Evolutionary conservation across 2,888 invertebrate genomes (phyloP), one percentile per base, ranked within the genome.

Genomic region (Leucophenga montana): DNA sequence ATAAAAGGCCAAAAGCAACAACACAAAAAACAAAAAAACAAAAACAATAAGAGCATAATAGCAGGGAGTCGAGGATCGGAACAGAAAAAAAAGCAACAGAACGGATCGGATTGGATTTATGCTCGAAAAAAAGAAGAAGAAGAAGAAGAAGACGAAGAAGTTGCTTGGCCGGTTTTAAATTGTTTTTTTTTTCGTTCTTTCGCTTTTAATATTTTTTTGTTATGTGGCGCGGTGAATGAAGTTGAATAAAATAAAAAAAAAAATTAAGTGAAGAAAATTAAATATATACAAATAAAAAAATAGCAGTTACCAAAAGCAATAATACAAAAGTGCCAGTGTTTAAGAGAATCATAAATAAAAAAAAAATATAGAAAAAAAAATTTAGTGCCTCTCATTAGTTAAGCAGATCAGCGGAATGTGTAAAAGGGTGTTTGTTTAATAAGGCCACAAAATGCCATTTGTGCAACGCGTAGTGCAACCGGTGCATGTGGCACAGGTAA

Each of bases 381-480:
- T 62, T 50, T 44, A 70, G 67, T 70, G 62, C 64, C 67, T 66
- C 18, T n/a, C 6, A 50, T n/a, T n/a, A 50, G 18, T 16, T 50
- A 50, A 18, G 73, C 59, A 71, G 67, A 66, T 50, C 5, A 18
- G 73, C 59, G 69, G 67, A 66, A 67, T 31, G 44, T 18, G 67
- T 31, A 53, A 74, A 71, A 74, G 71, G 31, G 65, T 71, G 57
- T 57, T 71, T 18, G 62, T 59, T 44, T 64, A 68, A 75, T 48
- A 70, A 65, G 27, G 75, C 61, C 69, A 77, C 89, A 91, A 90
- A 85, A 96, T 96, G 96, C 96, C 96, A 89, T 96, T 96, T 91
- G 93, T 95, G 87, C 93, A 94, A 88, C 93, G 95, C 84, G 92
- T 93, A 85, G 92, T 96, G 88, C 94, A 94, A 88, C 96, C 96